phyloP scores from a whole-genome alignment of 1,140 invertebrate species.

The Eulimnadia texana region DNA sequence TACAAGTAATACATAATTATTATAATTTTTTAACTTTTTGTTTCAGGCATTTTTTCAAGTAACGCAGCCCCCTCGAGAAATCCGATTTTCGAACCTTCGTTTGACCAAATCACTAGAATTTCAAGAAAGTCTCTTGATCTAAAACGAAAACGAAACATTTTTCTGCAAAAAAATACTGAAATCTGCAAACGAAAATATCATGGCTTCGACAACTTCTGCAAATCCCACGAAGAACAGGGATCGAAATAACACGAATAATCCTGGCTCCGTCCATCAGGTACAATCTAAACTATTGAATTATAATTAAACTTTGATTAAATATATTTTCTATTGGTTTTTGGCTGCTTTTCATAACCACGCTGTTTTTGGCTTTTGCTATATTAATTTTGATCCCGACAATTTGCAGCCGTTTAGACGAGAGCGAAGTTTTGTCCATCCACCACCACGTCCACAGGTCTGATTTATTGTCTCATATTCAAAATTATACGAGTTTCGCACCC shows the following conservation, averaged over 20 bases:
- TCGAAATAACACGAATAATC: not conserved
- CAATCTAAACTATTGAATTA: not conserved
- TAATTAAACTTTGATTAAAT: not conserved
- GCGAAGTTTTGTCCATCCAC: constrained; percentile 14
- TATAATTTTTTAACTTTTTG: too few species aligned
- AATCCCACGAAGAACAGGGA: not conserved
- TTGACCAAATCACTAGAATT: too few species aligned
- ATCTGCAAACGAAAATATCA: too few species aligned
- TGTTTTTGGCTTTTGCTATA: not conserved
- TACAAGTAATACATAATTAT: too few species aligned
- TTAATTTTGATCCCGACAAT: too few species aligned
- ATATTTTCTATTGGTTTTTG: not conserved
- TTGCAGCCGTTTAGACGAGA: constrained; percentile 13
- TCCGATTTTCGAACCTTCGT: too few species aligned
- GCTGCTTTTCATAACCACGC: too few species aligned
- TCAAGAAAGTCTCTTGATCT: too few species aligned
- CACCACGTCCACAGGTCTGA: constrained; percentile 7
- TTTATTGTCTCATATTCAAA: not conserved
- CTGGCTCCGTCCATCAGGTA: not conserved
- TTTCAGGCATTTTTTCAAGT: too few species aligned
- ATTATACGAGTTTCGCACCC: not conserved
- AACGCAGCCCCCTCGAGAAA: too few species aligned
- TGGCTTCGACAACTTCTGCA: not conserved
- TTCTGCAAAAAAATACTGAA: not conserved
- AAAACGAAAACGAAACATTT: not conserved